Conservation (phyloP, 37 sponge, comb jelly and placozoan genomes). For the Chondrosia reniformis region DNA sequence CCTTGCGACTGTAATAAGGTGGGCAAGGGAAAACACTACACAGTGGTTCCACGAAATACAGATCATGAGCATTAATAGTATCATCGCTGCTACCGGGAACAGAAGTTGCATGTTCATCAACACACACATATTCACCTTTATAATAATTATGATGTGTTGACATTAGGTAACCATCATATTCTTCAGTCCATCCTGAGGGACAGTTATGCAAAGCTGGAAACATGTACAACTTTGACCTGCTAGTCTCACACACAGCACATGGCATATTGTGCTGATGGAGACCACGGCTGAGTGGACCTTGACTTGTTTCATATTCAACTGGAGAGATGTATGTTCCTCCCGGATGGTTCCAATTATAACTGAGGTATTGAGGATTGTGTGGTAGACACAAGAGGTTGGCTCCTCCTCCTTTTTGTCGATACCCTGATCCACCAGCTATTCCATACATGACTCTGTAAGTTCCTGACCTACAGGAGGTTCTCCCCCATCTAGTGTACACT, state of each 20-base stretch:
- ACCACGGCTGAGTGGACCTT: no score
- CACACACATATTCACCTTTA: conserved; percentile 5
- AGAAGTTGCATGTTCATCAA: background rate
- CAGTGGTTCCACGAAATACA: conserved; percentile 12
- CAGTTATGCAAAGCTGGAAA: background rate
- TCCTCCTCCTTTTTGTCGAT: background rate
- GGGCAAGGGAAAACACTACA: conserved; percentile 21
- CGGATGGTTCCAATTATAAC: background rate
- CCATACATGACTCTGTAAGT: background rate
- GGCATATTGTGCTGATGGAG: no score
- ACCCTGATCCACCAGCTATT: conserved; percentile 13
- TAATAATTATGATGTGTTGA: background rate
- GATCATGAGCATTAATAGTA: conserved; percentile 4
- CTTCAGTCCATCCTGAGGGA: conserved; percentile 12
- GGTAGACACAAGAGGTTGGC: conserved; percentile 22
- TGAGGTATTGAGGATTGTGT: background rate
- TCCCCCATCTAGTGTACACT: conserved; percentile 25
- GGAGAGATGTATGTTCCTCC: no score
- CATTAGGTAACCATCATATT: conserved; percentile 29
- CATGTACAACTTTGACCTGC: background rate
- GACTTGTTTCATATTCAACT: no score
- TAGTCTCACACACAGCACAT: conserved; percentile 23
- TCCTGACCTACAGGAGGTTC: background rate
- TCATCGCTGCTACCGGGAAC: background rate
- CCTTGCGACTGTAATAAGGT: conserved; percentile 3